These are phyloP conservation scores for Deilephila porcellus DNA, from an alignment of 2,888 invertebrate genomes.

Conservation along the genomic window DNA sequence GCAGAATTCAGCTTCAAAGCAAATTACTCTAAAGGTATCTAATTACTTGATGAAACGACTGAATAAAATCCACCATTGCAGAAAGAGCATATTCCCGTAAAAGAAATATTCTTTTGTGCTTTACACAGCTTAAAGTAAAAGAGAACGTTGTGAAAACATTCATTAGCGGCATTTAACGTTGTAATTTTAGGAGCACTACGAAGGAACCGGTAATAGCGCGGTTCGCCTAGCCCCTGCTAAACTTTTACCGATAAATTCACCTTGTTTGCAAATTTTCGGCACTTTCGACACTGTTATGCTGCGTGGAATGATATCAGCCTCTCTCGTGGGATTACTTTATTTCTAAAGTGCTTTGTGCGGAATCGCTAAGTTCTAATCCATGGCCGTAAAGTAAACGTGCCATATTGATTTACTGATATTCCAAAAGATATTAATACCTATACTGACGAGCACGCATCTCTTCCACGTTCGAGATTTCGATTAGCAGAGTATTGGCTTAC, in stretches of 20 bases:
- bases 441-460: too few species aligned
- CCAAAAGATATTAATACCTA: too few species aligned
- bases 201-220: conserved; percentile 5
- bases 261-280: conserved; percentile 22
- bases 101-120: neutral
- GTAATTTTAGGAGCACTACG: neutral
- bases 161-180: conserved; percentile 13
- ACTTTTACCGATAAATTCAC: conserved; percentile 17
- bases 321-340: conserved; percentile 9
- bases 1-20: too few species aligned
- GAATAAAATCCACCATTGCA: neutral
- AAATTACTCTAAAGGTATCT: neutral
- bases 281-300: conserved; percentile 2
- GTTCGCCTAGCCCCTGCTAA: neutral
- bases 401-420: too few species aligned
- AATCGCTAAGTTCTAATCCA: too few species aligned
- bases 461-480: too few species aligned
- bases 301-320: neutral
- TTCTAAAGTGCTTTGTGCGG: neutral
- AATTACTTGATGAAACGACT: neutral
- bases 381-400: too few species aligned
- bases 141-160: conserved; percentile 19
- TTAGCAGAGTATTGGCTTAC: too few species aligned
- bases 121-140: neutral
- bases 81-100: neutral